These are phyloP conservation scores for Xyrauchen texanus DNA, from an alignment of 2,113 vertebrate species.

Conservation along the genomic window DNA sequence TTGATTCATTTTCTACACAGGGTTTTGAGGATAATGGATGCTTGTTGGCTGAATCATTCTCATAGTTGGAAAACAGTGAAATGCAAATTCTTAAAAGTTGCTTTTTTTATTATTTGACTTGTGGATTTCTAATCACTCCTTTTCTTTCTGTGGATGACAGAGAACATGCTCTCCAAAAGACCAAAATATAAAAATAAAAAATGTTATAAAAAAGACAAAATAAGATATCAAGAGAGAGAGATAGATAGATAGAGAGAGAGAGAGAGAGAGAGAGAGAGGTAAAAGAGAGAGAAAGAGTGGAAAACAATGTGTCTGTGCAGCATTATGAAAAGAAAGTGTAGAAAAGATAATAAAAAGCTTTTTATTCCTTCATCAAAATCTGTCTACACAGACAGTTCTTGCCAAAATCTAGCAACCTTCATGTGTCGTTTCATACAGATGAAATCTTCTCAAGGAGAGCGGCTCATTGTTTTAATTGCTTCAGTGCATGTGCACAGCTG, in stretches of 20 bases:
- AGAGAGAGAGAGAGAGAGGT: neutral
- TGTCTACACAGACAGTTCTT: conserved; percentile 31
- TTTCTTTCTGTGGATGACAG: neutral
- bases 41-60: too few relatives aligned
- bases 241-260: neutral
- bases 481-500: conserved; percentile 45
- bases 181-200: too few relatives aligned
- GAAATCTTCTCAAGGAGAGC: conserved; percentile 54
- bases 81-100: too few relatives aligned
- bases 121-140: neutral
- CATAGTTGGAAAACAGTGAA: too few relatives aligned
- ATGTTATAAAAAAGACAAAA: too few relatives aligned
- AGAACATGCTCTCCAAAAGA: too few relatives aligned
- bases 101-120: too few relatives aligned
- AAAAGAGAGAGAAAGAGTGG: neutral
- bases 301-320: neutral
- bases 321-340: neutral
- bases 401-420: conserved; percentile 44
- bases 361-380: conserved; percentile 33
- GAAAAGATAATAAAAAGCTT: conserved; percentile 12
- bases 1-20: too few relatives aligned
- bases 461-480: conserved; percentile 55
- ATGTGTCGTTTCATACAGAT: conserved; percentile 38
- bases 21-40: too few relatives aligned
- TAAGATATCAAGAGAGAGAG: too few relatives aligned